Evolutionary conservation across 2,113 vertebrate genomes (phyloP).

Genomic region (Bufo bufo): DNA sequence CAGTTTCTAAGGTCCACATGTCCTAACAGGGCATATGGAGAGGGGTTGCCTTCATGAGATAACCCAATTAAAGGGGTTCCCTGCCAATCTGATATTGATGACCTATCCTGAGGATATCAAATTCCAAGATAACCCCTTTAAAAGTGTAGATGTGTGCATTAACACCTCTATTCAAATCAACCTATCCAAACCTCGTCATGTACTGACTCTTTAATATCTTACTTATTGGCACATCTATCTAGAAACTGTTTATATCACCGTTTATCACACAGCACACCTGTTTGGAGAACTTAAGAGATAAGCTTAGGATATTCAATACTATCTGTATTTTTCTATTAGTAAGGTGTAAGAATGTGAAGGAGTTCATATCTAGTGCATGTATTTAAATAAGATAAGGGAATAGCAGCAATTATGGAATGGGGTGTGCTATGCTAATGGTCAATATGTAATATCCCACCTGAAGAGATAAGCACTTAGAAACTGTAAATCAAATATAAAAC

Average conservation of each 20-base stretch:
- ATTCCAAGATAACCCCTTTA: no score
- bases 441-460: conserved; percentile 69
- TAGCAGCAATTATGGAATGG: conserved; percentile 64
- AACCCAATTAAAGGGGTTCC: not conserved
- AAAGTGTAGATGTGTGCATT: not conserved
- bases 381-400: conserved; percentile 75
- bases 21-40: no score
- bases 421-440: conserved; percentile 66
- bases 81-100: no score
- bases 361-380: conserved; percentile 63
- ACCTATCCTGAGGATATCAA: no score
- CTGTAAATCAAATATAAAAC: conserved; percentile 68
- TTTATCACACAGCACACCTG: conserved; percentile 72
- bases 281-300: conserved; percentile 64
- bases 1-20: no score
- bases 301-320: conserved; percentile 56
- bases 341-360: conserved; percentile 66
- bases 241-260: conserved; percentile 71
- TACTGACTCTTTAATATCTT: conserved; percentile 17
- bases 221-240: conserved; percentile 61
- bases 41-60: not conserved
- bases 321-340: conserved; percentile 65
- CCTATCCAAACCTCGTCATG: not conserved
- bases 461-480: conserved; percentile 71
- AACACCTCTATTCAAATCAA: not conserved